Evolutionary conservation across 2,113 vertebrate genomes (phyloP).

Genomic region (Chrysemys picta): DNA sequence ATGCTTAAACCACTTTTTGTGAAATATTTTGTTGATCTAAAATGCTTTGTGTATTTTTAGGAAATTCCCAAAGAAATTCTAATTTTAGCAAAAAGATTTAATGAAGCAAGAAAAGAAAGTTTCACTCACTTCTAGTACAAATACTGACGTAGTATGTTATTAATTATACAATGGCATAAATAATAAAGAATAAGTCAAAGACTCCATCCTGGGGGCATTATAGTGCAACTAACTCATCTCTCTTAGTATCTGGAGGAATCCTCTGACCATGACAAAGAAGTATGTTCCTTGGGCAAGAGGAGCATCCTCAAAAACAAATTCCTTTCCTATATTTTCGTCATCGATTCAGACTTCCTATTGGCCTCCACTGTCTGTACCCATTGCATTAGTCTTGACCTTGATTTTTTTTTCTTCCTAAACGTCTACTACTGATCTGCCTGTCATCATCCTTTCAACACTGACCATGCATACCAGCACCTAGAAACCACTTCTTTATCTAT

Average conservation of each 20-base stretch:
- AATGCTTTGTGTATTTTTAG: rapidly evolving
- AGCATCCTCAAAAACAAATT: background rate
- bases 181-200: background rate
- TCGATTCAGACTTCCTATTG: background rate
- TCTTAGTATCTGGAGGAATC: background rate
- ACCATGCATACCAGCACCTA: rapidly evolving
- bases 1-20: rapidly evolving
- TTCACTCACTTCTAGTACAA: rapidly evolving
- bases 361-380: rapidly evolving
- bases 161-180: background rate
- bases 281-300: background rate
- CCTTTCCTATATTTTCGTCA: background rate
- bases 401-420: rapidly evolving
- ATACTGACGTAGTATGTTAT: background rate
- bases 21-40: background rate
- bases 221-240: background rate
- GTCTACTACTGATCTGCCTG: background rate
- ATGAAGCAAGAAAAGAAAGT: background rate
- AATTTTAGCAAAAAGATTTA: rapidly evolving
- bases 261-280: rapidly evolving
- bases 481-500: rapidly evolving
- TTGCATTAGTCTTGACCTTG: rapidly evolving
- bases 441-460: rapidly evolving
- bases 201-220: background rate
- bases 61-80: rapidly evolving